Base-by-base conservation (phyloP, 2,888 invertebrate species). In the Brachyopa scutellaris region DNA sequence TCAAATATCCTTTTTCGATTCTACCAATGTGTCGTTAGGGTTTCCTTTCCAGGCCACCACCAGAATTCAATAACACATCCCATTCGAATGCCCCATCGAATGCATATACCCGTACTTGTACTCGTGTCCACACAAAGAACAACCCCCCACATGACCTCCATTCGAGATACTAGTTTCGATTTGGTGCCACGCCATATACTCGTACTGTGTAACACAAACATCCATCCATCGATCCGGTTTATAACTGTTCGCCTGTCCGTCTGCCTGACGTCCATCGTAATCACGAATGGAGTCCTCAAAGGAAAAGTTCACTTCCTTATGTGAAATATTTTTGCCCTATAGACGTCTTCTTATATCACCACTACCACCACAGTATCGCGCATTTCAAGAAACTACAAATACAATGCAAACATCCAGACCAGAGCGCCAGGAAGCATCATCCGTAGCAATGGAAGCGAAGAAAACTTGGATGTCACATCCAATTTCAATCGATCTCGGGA, bases 391-490 rank as follows among this genome's bases (percentile, higher is more conserved):
- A 69, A 62, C 74, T 72, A 62, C n/a, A n/a, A n/a, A n/a, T n/a
- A 55, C 78, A 78, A n/a, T n/a, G n/a, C n/a, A n/a, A n/a, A 64
- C 82, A 84, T 73, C 74, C 53, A 57, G 13, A 45, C 19, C 33
- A 62, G 61, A 36, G 51, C 33, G 11, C 6, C 38, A 69, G 19
- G n/a, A 15, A 45, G 55, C 55, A 66, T 55, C 45, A 76, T 42
- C 55, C 64, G 49, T 33, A 73, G 42, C 33, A 80, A 49, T 19
- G 40, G 66, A 67, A 82, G 70, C 70, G 59, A 47, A 84, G 84
- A 84, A 85, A 85, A 85, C 84, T 85, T 86, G n/a, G 80, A 85
- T 86, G 86, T 86, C 85, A 86, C 85, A 85, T 85, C 85, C 86
- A 86, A 85, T 86, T 85, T 85, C 85, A 85, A 86, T 86, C 85